Evolutionary conservation across 2,113 vertebrate species (phyloP).

Genomic region (Antigone vipio): DNA sequence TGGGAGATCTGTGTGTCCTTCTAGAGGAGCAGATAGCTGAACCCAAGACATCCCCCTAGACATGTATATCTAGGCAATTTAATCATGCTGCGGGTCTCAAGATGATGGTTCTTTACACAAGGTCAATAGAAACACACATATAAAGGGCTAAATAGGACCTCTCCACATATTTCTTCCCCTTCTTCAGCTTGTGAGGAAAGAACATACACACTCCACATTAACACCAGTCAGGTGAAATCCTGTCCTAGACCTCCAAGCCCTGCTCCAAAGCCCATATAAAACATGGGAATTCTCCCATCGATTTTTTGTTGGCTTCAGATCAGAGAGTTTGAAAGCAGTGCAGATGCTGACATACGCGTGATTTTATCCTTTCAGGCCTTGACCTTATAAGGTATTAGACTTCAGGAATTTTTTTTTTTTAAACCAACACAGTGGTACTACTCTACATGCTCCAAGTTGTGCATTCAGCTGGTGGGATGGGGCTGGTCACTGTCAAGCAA

Average conservation of each 20-base stretch:
- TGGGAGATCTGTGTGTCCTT: not conserved
- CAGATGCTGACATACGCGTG: not conserved
- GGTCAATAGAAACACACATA: not conserved
- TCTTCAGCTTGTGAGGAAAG: not conserved
- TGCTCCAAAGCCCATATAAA: conserved; percentile 24
- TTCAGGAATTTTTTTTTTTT: not conserved
- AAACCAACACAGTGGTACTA: not conserved
- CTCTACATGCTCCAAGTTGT: not conserved
- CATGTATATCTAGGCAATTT: not conserved
- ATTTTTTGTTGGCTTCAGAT: conserved; percentile 40
- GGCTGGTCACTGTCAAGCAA: not conserved
- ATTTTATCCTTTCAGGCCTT: not conserved
- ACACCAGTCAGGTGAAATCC: not conserved
- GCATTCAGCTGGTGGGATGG: not conserved
- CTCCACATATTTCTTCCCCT: not conserved
- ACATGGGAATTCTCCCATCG: conserved; percentile 23
- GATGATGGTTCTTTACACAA: not conserved
- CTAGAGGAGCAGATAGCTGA: not conserved
- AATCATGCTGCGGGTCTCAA: not conserved
- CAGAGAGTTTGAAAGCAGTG: conserved; percentile 8
- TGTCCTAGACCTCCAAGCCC: not conserved
- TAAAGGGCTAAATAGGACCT: not conserved
- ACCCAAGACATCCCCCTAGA: not conserved
- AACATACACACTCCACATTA: not conserved
- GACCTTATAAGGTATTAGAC: not conserved